phyloP scores from a whole-genome alignment of 1,140 invertebrate genomes.

The Acromyrmex heyeri region DNA sequence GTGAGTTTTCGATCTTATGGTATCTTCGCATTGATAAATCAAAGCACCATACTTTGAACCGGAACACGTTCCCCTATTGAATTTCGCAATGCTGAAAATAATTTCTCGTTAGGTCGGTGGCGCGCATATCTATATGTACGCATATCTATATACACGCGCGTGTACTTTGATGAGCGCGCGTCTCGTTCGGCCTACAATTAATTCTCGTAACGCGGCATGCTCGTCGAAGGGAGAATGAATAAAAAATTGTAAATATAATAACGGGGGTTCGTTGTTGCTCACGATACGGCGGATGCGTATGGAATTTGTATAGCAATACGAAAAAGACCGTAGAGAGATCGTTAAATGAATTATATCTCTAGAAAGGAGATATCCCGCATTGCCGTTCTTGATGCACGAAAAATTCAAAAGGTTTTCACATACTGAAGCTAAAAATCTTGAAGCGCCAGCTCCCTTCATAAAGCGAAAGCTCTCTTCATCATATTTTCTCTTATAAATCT shows the following conservation, averaged over 20 bases:
- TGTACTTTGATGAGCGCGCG: slow-evolving; percentile 39
- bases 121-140: neutral
- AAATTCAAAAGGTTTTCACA: slow-evolving; percentile 46
- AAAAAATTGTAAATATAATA: slow-evolving; percentile 61
- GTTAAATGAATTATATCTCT: slow-evolving; percentile 55
- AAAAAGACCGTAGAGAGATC: slow-evolving; percentile 40
- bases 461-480: neutral
- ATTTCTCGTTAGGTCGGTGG: slow-evolving; percentile 40
- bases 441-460: neutral
- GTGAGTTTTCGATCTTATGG: slow-evolving; percentile 14
- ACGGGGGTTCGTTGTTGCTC: slow-evolving; percentile 31
- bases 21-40: slow-evolving; percentile 39
- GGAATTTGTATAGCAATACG: slow-evolving; percentile 37
- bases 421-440: slow-evolving; percentile 9
- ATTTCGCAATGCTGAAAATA: slow-evolving; percentile 48
- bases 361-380: slow-evolving; percentile 27
- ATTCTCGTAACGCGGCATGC: slow-evolving; percentile 32
- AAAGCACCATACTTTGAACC: neutral
- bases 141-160: neutral
- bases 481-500: neutral
- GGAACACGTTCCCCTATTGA: neutral
- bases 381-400: slow-evolving; percentile 1
- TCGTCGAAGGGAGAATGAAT: slow-evolving; percentile 6
- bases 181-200: slow-evolving; percentile 61
- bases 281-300: neutral